Percentiles rank a stretch among this genome's conserved stretches.
Evolutionary conservation across 2,888 invertebrate genomes (phyloP).

Genomic region (Leucania comma): DNA sequence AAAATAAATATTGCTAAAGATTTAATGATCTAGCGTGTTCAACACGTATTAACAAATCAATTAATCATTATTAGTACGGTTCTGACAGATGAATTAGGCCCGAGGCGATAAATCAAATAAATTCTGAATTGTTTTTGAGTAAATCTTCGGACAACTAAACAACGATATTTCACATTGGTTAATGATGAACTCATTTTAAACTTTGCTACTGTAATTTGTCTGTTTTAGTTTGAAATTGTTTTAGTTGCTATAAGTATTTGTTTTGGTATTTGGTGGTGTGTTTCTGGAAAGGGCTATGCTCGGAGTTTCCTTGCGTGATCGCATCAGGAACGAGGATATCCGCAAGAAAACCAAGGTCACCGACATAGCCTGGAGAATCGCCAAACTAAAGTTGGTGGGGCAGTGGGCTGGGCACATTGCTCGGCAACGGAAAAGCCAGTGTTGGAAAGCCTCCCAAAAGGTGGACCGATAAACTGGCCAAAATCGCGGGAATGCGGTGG

Average conservation of each 20-base stretch:
- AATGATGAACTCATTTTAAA: slow-evolving; percentile 7
- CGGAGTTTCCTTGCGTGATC: too few species aligned
- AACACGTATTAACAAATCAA: slow-evolving; percentile 28
- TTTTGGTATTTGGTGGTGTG: not conserved
- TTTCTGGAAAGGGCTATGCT: too few species aligned
- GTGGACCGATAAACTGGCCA: too few species aligned
- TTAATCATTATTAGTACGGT: slow-evolving; percentile 36
- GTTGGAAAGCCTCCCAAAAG: too few species aligned
- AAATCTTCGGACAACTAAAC: slow-evolving; percentile 26
- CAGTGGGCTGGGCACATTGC: too few species aligned
- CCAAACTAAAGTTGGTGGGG: too few species aligned
- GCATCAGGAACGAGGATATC: too few species aligned
- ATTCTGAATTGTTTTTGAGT: slow-evolving; percentile 37
- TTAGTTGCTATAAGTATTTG: not conserved
- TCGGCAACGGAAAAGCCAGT: too few species aligned
- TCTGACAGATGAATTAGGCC: slow-evolving; percentile 31
- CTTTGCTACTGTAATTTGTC: slow-evolving; percentile 8
- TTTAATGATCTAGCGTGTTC: slow-evolving; percentile 35
- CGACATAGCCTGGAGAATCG: too few species aligned
- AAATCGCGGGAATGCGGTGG: too few species aligned
- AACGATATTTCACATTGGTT: slow-evolving; percentile 36
- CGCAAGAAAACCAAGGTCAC: too few species aligned
- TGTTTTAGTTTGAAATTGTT: not conserved
- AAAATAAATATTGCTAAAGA: slow-evolving; percentile 24
- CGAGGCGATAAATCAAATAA: slow-evolving; percentile 49